phyloP scores from a whole-genome alignment of 2,888 invertebrate genomes.

The Erynnis tages region DNA sequence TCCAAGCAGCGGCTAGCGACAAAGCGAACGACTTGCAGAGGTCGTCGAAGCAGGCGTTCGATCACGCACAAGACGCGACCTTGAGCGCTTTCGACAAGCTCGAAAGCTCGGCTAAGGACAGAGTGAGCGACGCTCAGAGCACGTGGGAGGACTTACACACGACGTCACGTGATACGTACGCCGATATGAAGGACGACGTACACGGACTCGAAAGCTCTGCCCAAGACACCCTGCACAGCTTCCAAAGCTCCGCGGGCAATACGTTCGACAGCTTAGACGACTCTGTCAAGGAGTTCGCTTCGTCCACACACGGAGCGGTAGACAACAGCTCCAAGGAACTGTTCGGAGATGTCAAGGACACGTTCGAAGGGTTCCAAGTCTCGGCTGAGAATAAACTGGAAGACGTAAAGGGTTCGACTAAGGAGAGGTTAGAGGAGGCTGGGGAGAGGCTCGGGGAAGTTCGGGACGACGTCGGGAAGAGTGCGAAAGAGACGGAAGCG shows the following conservation, averaged over 20 bases:
- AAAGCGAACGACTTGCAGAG: constrained; percentile 51
- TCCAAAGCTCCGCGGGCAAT: constrained; percentile 75
- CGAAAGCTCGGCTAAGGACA: constrained; percentile 75
- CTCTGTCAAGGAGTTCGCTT: constrained; percentile 58
- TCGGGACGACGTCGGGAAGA: constrained; percentile 41
- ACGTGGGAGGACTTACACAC: constrained; percentile 71
- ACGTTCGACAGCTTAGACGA: constrained; percentile 75
- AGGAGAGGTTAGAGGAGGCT: constrained; percentile 51
- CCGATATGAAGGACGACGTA: constrained; percentile 65
- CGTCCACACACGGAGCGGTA: constrained; percentile 47
- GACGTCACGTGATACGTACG: constrained; percentile 69
- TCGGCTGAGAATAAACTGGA: constrained; percentile 71
- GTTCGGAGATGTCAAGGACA: constrained; percentile 59
- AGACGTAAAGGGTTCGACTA: constrained; percentile 57
- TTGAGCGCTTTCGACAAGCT: constrained; percentile 72
- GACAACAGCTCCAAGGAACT: constrained; percentile 55
- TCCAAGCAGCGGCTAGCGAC: constrained; percentile 48
- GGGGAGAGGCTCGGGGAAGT: constrained; percentile 54
- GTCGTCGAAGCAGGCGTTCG: constrained; percentile 62
- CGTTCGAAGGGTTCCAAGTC: constrained; percentile 73
- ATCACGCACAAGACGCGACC: constrained; percentile 66
- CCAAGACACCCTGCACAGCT: constrained; percentile 71
- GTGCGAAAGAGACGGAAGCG: constrained; percentile 45
- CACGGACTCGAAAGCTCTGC: constrained; percentile 65
- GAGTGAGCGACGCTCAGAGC: constrained; percentile 60